Base-by-base conservation (phyloP, 2,888 invertebrate genomes). In the Eupelmus urozonus region DNA sequence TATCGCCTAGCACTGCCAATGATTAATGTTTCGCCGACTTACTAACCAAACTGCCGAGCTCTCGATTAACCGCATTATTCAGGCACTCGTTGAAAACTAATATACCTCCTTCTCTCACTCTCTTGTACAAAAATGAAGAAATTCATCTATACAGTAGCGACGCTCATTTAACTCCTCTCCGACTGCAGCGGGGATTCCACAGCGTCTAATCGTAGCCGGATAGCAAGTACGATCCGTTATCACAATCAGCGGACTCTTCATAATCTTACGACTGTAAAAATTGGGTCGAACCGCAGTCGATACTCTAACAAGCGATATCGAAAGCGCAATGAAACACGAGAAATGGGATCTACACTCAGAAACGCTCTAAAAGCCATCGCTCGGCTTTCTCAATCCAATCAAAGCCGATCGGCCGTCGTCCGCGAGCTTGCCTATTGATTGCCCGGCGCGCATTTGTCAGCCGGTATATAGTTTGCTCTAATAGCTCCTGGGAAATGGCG, bases 1-100 rank as follows among this genome's bases (percentile, higher is more conserved):
- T 86, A 83, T 83, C 81, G 87, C 88, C 88, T 88, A 84, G 88
- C 88, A 88, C 88, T 87, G 88, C 88, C 83, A 86, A 84, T 84
- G 80, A 88, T 87, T 87, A 87, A 87, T 83, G 81, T 86, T 85
- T 86, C 82, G 85, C 85, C 85, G 85, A 85, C 82, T 80, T 83
- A 87, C 87, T 87, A 87, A 88, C 86, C 81, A 84, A 85, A 84
- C 45, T 53, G 81, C 83, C 81, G 80, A 85, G 82, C 84, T 85
- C 71, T 76, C 62, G 70, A 76, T 79, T 79, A 79, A 83, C 84
- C 83, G 84, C 80, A 80, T 63, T n/a, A 53, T 71, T 62, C 63
- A 75, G 53, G 83, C 85, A 81, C 76, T 83, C 80, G 83, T 82
- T 83, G 83, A n/a, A 84, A 84, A 82, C 83, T 82, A 74, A 70